Percentiles rank a stretch among this genome's conserved stretches.
These are phyloP conservation scores for Platorchestia sp. DNA, from an alignment of 1,140 invertebrate genomes.

Conservation along the genomic window DNA sequence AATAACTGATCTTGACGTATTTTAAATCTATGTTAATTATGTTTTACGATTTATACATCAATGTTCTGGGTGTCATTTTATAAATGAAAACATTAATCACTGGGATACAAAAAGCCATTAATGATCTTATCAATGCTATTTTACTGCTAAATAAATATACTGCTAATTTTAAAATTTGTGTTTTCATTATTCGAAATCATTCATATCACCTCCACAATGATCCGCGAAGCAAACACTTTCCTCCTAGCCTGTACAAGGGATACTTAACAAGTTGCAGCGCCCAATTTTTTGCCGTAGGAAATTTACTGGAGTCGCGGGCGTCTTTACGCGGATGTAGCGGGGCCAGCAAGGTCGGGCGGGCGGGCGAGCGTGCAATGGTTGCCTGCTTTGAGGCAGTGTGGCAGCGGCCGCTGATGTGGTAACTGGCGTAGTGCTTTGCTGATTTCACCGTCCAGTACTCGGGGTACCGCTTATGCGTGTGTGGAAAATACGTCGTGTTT, in stretches of 20 bases:
- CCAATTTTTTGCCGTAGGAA: not conserved
- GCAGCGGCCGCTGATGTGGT: not conserved
- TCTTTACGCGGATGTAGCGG: not conserved
- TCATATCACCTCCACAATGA: too few species aligned
- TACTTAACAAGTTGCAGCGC: not conserved
- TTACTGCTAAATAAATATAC: too few species aligned
- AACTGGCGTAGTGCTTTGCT: not conserved
- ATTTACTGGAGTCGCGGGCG: not conserved
- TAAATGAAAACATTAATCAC: too few species aligned
- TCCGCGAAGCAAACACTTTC: not conserved
- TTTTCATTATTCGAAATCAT: too few species aligned
- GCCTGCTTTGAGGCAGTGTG: not conserved
- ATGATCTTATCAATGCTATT: too few species aligned
- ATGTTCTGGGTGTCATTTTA: too few species aligned
- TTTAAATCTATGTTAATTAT: not conserved
- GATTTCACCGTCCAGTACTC: not conserved
- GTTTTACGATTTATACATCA: too few species aligned
- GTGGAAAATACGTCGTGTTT: not conserved
- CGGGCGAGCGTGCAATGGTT: not conserved
- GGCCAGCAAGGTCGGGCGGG: not conserved
- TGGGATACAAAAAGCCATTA: too few species aligned
- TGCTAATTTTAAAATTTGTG: too few species aligned
- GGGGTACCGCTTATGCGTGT: not conserved
- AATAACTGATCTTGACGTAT: not conserved
- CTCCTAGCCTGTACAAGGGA: not conserved